Conservation (phyloP, 2,797 vertebrate genomes). For the Clarias fuscus region DNA sequence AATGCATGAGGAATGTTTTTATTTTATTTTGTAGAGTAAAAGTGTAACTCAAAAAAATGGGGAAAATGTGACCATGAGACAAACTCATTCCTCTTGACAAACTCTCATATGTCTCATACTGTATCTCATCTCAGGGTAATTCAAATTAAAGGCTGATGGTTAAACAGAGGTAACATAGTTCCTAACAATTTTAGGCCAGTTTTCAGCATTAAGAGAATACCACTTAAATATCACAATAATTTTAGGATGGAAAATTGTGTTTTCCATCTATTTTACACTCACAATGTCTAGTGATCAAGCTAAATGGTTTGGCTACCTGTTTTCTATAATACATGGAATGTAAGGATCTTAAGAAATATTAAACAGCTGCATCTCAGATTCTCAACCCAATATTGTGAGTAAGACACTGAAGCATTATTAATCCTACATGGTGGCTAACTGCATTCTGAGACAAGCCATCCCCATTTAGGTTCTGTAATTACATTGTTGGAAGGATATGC, state of each 20-base stretch:
- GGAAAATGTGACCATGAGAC: no score
- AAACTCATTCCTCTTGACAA: not conserved
- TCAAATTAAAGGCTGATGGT: not conserved
- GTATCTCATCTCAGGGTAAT: not conserved
- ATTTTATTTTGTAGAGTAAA: not conserved
- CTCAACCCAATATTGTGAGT: conserved; percentile 3
- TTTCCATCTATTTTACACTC: not conserved
- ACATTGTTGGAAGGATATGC: not conserved
- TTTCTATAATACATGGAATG: not conserved
- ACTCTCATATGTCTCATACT: not conserved
- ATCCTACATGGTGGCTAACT: conserved; percentile 6
- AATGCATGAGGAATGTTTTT: not conserved
- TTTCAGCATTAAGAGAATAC: not conserved
- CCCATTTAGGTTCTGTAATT: conserved; percentile 22
- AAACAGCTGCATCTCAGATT: conserved; percentile 29
- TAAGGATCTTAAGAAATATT: not conserved
- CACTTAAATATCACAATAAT: not conserved
- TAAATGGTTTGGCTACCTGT: conserved; percentile 8
- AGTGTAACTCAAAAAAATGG: not conserved
- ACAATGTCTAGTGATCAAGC: not conserved
- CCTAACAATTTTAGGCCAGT: not conserved
- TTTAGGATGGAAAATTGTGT: not conserved
- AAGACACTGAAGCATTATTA: conserved; percentile 23
- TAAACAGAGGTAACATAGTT: not conserved
- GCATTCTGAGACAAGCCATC: conserved; percentile 5